Percentiles rank a stretch among this genome's conserved stretches.
phyloP scores from a whole-genome alignment of 1,140 invertebrate genomes.

The Drosophila kepulauana region DNA sequence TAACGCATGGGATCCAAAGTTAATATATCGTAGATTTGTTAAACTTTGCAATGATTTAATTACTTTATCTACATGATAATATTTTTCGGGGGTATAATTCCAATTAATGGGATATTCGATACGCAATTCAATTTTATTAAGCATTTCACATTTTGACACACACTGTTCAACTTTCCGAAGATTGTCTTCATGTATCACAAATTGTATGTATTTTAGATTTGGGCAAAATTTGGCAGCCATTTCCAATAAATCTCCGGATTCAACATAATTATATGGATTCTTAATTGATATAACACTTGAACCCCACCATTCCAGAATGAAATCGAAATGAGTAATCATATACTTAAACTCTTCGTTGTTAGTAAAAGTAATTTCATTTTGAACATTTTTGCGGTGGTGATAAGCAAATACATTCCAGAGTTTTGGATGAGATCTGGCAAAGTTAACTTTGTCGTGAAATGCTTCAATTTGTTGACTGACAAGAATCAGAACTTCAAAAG shows the following conservation, averaged over 20 bases:
- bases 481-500: neutral
- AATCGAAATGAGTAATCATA: neutral
- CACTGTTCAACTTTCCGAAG: neutral
- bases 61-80: neutral
- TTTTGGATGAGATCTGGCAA: constrained; percentile 16
- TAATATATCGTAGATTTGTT: neutral
- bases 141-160: neutral
- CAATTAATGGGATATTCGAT: neutral
- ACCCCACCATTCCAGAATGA: constrained; percentile 15
- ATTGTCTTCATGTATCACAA: neutral
- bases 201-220: neutral
- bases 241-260: neutral
- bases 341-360: neutral
- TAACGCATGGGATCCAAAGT: constrained; percentile 1
- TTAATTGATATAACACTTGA: neutral
- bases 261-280: neutral
- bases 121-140: neutral
- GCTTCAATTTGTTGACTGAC: constrained; percentile 1
- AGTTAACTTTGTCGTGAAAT: neutral
- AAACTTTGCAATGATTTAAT: constrained; percentile 7
- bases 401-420: constrained; percentile 1
- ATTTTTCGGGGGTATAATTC: neutral
- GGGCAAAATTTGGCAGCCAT: neutral
- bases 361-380: neutral
- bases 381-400: neutral